Conservation (phyloP, 2,888 invertebrate genomes). For the Orthonevra nobilis region DNA sequence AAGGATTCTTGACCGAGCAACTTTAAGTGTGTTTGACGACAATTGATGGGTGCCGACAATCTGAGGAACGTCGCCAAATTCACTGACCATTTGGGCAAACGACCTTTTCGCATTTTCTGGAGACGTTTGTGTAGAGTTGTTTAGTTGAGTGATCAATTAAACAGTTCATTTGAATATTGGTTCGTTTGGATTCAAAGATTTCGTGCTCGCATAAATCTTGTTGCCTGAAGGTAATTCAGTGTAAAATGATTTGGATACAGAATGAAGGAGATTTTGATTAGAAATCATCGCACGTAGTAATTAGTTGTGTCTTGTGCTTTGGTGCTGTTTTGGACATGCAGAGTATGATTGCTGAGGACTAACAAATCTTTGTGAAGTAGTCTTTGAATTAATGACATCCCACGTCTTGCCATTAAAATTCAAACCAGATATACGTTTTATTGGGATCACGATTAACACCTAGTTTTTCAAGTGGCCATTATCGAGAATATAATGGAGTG, state of each 20-base stretch:
- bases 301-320: neutral
- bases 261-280: neutral
- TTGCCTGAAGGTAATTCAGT: conserved; percentile 12
- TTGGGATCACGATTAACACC: too few relatives aligned
- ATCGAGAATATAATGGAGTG: too few relatives aligned
- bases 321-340: too few relatives aligned
- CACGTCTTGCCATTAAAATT: too few relatives aligned
- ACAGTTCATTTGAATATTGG: conserved; percentile 55
- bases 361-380: too few relatives aligned
- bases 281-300: neutral
- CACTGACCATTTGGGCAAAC: conserved; percentile 36
- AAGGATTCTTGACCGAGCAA: conserved; percentile 16
- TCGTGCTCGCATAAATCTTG: conserved; percentile 26
- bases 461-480: too few relatives aligned
- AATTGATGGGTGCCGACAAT: conserved; percentile 40
- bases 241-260: conserved; percentile 2
- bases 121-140: conserved; percentile 32
- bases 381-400: too few relatives aligned
- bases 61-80: conserved; percentile 36
- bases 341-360: too few relatives aligned
- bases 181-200: conserved; percentile 42
- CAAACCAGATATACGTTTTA: too few relatives aligned
- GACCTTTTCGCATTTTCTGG: conserved; percentile 37
- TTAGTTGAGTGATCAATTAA: conserved; percentile 51
- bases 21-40: conserved; percentile 37